These are phyloP conservation scores for Propithecus deckenii DNA, from an alignment of 2,797 vertebrate species.

Conservation along the genomic window DNA sequence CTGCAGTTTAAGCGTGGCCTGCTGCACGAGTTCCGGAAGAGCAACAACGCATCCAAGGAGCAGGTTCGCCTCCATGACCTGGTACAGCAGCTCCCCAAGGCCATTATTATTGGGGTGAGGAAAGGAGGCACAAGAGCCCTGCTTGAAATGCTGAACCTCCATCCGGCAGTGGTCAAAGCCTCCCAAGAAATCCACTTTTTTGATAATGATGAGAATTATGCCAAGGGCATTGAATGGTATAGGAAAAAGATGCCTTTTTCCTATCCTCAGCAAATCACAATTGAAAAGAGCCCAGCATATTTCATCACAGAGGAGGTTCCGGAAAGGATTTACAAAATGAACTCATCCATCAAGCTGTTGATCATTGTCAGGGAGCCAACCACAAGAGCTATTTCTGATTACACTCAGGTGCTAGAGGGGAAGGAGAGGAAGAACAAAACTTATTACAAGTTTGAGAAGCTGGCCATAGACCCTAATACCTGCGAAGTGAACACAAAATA, in stretches of 20 bases:
- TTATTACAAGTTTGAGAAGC: slow-evolving; percentile 96
- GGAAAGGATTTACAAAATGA: slow-evolving; percentile 98
- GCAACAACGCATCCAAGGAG: slow-evolving; percentile 93
- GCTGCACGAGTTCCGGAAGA: slow-evolving; percentile 91
- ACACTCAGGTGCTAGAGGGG: slow-evolving; percentile 96
- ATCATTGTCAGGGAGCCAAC: slow-evolving; percentile 97
- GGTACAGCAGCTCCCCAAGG: slow-evolving; percentile 95
- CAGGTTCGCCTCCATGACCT: slow-evolving; percentile 92
- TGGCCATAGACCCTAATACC: slow-evolving; percentile 93
- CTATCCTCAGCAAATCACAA: slow-evolving; percentile 96
- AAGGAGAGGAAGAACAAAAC: slow-evolving; percentile 98
- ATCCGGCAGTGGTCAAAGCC: slow-evolving; percentile 96
- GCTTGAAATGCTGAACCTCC: slow-evolving; percentile 97
- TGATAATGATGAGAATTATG: slow-evolving; percentile 96
- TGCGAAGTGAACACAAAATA: slow-evolving; percentile 98
- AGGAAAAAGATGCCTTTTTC: slow-evolving; percentile 97
- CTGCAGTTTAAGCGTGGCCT: slow-evolving; percentile 93
- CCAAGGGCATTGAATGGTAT: slow-evolving; percentile 95
- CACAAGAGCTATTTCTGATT: slow-evolving; percentile 96
- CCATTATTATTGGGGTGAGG: slow-evolving; percentile 96
- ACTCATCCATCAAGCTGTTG: slow-evolving; percentile 96
- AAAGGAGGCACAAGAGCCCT: slow-evolving; percentile 97
- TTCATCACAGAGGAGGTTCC: slow-evolving; percentile 98
- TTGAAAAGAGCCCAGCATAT: slow-evolving; percentile 97
- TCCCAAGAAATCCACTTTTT: slow-evolving; percentile 99